A percentile compares a stretch with the other conserved stretches of the same genome.
Evolutionary conservation across 2,113 vertebrate genomes (phyloP).

Genomic region (Gallinago undulata): DNA sequence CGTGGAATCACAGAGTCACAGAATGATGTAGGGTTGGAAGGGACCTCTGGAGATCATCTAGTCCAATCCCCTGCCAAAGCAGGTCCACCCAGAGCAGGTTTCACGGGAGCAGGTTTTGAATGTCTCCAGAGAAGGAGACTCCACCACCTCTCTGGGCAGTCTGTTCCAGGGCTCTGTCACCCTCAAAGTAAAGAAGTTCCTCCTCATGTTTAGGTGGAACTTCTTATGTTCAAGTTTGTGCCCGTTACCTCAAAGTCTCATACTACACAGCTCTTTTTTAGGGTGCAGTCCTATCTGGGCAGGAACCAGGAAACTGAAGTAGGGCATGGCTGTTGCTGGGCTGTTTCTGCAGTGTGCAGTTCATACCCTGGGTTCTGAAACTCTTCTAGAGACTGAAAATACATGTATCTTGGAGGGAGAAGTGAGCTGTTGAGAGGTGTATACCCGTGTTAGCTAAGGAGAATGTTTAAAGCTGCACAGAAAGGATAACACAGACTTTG

Average conservation of each 20-base stretch:
- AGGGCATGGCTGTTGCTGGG: neutral
- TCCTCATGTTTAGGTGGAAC: too few relatives aligned
- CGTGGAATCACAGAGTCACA: too few relatives aligned
- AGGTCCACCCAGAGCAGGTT: too few relatives aligned
- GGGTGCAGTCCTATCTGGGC: neutral
- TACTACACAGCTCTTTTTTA: neutral
- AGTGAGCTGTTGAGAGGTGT: neutral
- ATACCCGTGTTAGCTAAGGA: neutral
- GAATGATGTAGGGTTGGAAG: too few relatives aligned
- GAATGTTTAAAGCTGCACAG: neutral
- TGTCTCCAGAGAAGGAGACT: too few relatives aligned
- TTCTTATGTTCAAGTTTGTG: too few relatives aligned
- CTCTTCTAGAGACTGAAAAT: neutral
- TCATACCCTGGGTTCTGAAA: neutral
- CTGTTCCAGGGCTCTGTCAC: too few relatives aligned
- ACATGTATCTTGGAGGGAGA: neutral
- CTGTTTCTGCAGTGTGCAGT: neutral
- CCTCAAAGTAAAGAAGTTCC: too few relatives aligned
- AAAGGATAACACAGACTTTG: neutral
- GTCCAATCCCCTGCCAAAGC: too few relatives aligned
- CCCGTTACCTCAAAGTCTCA: neutral
- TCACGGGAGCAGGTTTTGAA: too few relatives aligned
- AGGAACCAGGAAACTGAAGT: neutral
- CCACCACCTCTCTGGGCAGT: too few relatives aligned
- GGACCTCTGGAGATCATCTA: too few relatives aligned